phyloP scores from a whole-genome alignment of 2,888 invertebrate species.

The Lucinisca nassula region DNA sequence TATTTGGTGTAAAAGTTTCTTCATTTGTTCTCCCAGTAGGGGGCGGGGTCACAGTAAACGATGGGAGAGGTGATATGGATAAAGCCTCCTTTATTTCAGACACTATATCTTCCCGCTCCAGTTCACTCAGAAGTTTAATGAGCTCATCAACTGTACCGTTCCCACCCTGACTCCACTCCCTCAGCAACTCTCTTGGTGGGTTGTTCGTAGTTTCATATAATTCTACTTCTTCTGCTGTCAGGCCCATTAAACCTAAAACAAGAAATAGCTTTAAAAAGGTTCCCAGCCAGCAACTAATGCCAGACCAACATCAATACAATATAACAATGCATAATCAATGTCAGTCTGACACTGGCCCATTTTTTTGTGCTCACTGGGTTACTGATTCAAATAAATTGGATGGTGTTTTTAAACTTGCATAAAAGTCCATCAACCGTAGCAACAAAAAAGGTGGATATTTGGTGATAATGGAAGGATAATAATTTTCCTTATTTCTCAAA shows the following conservation, averaged over 20 bases:
- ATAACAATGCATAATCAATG: too few species aligned
- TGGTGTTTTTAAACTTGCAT: too few species aligned
- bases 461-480: too few species aligned
- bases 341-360: too few species aligned
- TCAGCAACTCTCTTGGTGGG: conserved; percentile 69
- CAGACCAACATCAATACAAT: too few species aligned
- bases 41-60: not conserved
- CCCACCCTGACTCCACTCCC: conserved; percentile 64
- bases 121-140: conserved; percentile 57
- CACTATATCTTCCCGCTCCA: conserved; percentile 68
- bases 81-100: conserved; percentile 24
- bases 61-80: not conserved
- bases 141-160: conserved; percentile 70
- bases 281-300: too few species aligned
- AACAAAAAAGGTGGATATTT: too few species aligned
- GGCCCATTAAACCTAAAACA: conserved; percentile 71
- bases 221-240: conserved; percentile 63
- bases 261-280: too few species aligned
- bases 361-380: too few species aligned
- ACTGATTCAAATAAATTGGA: too few species aligned
- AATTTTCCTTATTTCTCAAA: too few species aligned
- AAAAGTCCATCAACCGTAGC: too few species aligned
- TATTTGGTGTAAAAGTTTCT: not conserved
- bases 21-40: not conserved
- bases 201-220: conserved; percentile 66